A percentile compares a stretch with the other conserved stretches of the same genome.
Conservation (phyloP, 37 sponge, comb jelly and placozoan species). For the Oopsacas minuta region DNA sequence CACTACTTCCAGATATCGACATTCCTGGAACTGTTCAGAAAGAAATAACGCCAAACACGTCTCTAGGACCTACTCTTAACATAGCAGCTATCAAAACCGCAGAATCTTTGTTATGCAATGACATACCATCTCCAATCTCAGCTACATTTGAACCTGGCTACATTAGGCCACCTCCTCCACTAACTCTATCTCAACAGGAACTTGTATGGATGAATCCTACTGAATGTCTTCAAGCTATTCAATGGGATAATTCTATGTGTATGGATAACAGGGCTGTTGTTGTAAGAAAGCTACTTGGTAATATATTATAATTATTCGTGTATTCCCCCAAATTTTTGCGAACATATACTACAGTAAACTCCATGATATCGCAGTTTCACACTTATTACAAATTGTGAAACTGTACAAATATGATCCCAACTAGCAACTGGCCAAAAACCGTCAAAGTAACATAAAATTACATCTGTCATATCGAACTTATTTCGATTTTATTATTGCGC, state of each 20-base stretch:
- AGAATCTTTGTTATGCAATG: neutral
- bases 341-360: no score
- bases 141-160: constrained; percentile 65
- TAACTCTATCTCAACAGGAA: constrained; percentile 54
- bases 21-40: neutral
- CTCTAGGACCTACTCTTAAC: neutral
- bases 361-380: no score
- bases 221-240: constrained; percentile 49
- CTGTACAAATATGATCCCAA: no score
- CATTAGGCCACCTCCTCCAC: constrained; percentile 72
- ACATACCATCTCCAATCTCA: neutral
- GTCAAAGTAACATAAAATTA: no score
- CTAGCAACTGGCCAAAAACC: no score
- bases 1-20: neutral
- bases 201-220: constrained; percentile 79
- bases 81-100: neutral
- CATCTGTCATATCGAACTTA: neutral
- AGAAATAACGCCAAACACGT: neutral
- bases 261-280: neutral
- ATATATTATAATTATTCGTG: no score
- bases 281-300: constrained; percentile 20
- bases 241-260: constrained; percentile 85
- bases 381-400: no score
- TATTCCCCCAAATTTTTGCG: no score
- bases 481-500: neutral